Conservation (phyloP, 2,113 vertebrate species). For the Myiozetetes cayanensis region DNA sequence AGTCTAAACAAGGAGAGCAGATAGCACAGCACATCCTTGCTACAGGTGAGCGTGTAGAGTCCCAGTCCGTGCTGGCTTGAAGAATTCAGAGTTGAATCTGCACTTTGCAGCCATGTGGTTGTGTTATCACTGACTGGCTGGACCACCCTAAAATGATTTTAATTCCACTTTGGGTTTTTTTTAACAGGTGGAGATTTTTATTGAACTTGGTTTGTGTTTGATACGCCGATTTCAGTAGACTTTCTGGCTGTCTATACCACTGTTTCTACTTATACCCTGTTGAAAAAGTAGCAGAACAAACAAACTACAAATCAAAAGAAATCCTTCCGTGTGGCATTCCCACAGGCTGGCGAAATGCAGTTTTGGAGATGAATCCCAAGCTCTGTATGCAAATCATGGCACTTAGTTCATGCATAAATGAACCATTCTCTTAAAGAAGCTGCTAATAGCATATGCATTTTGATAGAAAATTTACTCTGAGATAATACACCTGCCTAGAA, state of each 20-base stretch:
- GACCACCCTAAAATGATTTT: neutral
- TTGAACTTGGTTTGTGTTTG: neutral
- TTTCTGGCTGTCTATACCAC: neutral
- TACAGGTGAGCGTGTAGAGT: neutral
- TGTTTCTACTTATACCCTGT: neutral
- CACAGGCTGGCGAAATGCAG: neutral
- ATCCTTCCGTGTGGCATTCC: neutral
- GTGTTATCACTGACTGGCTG: neutral
- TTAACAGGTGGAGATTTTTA: rapidly evolving
- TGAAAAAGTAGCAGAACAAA: neutral
- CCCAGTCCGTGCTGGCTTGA: neutral
- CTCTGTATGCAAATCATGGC: neutral
- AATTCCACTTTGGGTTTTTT: neutral
- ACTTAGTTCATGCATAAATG: neutral
- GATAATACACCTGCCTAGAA: neutral
- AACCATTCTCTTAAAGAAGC: neutral
- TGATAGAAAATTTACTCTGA: neutral
- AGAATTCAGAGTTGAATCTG: neutral
- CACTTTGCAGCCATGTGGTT: neutral
- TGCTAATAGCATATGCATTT: neutral
- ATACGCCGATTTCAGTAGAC: rapidly evolving
- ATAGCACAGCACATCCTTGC: rapidly evolving
- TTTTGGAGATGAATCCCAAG: neutral
- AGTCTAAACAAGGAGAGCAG: neutral
- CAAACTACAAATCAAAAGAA: neutral